Percentiles rank a stretch among this genome's conserved stretches.
Conservation (phyloP, 1,140 invertebrate species). For the Lutraria rhynchaena region DNA sequence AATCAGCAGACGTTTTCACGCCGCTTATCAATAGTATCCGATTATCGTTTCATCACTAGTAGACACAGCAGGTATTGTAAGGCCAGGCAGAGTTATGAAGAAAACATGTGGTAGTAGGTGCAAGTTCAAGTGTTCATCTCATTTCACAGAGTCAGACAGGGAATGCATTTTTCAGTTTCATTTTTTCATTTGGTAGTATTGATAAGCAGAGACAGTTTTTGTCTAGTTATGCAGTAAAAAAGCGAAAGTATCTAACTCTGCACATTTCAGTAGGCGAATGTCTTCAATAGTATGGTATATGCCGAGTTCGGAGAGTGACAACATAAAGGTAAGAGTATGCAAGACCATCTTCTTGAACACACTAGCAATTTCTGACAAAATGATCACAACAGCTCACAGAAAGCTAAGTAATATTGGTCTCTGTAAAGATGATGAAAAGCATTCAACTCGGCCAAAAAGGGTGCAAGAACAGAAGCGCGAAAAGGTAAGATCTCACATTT, state of each 20-base stretch:
- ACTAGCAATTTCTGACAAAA: constrained; percentile 21
- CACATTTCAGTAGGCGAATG: background rate
- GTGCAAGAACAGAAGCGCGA: too few relatives aligned
- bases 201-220: constrained; percentile 18
- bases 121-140: too few relatives aligned
- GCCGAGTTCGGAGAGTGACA: background rate
- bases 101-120: too few relatives aligned
- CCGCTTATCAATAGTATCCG: too few relatives aligned
- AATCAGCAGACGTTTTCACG: too few relatives aligned
- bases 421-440: constrained; percentile 14
- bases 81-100: too few relatives aligned
- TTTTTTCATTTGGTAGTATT: background rate
- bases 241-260: background rate
- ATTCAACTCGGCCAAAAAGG: background rate
- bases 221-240: background rate
- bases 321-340: background rate
- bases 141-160: too few relatives aligned
- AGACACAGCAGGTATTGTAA: too few relatives aligned
- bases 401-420: constrained; percentile 1
- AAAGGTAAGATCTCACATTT: background rate
- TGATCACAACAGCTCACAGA: background rate
- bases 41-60: too few relatives aligned
- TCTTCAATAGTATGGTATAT: background rate
- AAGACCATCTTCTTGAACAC: constrained; percentile 37
- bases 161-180: too few relatives aligned